A percentile compares a stretch with the other conserved stretches of the same genome.
These are phyloP conservation scores for Albula goreensis DNA, from an alignment of 2,113 vertebrate genomes.

Conservation along the genomic window DNA sequence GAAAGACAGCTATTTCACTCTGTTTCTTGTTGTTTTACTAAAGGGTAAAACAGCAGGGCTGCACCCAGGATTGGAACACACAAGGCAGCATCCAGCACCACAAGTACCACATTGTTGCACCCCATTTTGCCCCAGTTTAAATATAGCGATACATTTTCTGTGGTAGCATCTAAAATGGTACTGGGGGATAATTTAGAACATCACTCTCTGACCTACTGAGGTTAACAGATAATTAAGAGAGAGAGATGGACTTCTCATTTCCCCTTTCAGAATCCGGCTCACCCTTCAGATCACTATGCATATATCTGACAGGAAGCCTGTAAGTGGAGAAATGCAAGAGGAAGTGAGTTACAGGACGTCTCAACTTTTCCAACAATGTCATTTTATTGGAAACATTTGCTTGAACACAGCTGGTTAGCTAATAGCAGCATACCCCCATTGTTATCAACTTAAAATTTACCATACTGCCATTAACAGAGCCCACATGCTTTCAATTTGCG, in stretches of 20 bases:
- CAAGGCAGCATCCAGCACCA: neutral
- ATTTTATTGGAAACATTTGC: conserved; percentile 63
- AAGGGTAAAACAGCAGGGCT: neutral
- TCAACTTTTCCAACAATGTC: conserved; percentile 52
- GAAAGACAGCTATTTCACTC: neutral
- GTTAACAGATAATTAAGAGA: conserved; percentile 2
- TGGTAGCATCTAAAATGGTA: neutral
- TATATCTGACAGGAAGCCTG: conserved; percentile 54
- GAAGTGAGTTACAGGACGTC: conserved; percentile 55
- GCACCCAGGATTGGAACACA: neutral
- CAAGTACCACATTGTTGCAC: neutral
- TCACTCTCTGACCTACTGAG: neutral
- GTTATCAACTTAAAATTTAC: conserved; percentile 60
- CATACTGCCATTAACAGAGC: conserved; percentile 64
- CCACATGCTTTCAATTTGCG: conserved; percentile 71
- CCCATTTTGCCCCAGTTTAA: neutral
- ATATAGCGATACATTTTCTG: neutral
- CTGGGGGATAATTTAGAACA: neutral
- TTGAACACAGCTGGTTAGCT: conserved; percentile 29
- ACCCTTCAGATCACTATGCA: neutral
- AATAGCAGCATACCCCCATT: conserved; percentile 68
- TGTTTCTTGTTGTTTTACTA: neutral
- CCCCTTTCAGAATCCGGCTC: neutral
- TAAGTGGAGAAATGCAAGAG: conserved; percentile 46
- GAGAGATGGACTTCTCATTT: neutral